Conservation (phyloP, 2,113 vertebrate genomes). For the Varanus salvator region DNA sequence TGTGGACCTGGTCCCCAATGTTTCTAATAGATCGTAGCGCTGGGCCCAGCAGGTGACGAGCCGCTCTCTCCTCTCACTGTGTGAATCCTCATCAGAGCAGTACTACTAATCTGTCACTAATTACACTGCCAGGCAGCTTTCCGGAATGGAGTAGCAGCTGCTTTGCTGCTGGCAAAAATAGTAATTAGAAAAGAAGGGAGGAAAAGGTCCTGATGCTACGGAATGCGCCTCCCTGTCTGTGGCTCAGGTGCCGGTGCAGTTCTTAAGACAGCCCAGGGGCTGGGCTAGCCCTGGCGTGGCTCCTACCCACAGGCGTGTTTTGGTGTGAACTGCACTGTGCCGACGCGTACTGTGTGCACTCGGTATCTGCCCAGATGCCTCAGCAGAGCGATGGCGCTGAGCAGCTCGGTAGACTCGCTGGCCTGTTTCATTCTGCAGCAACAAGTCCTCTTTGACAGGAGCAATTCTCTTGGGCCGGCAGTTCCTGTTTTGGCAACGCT, state of each 20-base stretch:
- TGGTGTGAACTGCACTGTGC: neutral
- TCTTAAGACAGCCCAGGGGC: neutral
- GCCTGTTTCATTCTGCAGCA: neutral
- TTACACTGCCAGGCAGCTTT: conserved; percentile 16
- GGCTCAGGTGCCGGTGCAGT: neutral
- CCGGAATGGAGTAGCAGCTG: conserved; percentile 14
- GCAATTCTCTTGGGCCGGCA: too few species aligned
- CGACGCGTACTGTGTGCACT: neutral
- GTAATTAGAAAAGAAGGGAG: conserved; percentile 30
- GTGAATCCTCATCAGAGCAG: neutral
- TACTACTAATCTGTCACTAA: conserved; percentile 40
- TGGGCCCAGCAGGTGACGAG: neutral
- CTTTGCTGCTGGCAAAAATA: conserved; percentile 52
- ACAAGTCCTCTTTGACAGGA: neutral
- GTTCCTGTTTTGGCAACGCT: neutral
- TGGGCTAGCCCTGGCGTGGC: neutral
- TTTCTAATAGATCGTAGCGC: neutral
- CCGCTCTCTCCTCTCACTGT: neutral
- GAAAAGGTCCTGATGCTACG: conserved; percentile 21
- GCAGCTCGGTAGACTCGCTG: neutral
- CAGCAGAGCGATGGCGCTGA: too few species aligned
- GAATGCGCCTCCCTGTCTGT: neutral
- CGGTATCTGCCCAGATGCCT: too few species aligned
- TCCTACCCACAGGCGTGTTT: neutral
- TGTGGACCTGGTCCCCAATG: neutral